Evolutionary conservation across 1,140 invertebrate species (phyloP).

Genomic region (Hirudo medicinalis): DNA sequence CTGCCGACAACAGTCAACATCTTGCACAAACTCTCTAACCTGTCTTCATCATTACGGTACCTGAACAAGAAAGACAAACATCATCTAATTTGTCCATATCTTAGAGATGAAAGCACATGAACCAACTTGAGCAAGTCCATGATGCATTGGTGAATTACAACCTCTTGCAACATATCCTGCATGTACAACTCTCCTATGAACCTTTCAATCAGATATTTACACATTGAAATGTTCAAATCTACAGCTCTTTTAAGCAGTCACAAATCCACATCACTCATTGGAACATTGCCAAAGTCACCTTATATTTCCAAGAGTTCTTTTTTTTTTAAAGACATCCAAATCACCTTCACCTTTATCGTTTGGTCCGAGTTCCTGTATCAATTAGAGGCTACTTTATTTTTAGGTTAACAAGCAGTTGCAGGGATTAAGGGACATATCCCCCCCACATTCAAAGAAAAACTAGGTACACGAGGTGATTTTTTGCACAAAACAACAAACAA

Average conservation of each 20-base stretch:
- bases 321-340: background rate
- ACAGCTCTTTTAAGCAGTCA: too few species aligned
- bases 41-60: background rate
- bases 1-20: background rate
- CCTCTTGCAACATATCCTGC: constrained; percentile 8
- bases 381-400: too few species aligned
- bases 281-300: background rate
- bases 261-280: too few species aligned
- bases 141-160: constrained; percentile 3
- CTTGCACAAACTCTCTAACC: background rate
- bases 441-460: too few species aligned
- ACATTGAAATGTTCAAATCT: too few species aligned
- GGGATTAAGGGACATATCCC: too few species aligned
- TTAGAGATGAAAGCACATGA: background rate
- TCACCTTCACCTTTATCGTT: background rate
- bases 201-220: background rate
- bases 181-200: constrained; percentile 13
- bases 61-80: background rate
- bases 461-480: too few species aligned
- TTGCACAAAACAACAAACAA: too few species aligned
- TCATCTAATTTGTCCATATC: background rate
- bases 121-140: constrained; percentile 4
- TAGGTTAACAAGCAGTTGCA: too few species aligned
- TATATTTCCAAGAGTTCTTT: constrained; percentile 5
- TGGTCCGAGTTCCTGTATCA: background rate